phyloP scores from a whole-genome alignment of 1,140 invertebrate genomes.

The Drosophila bifasciata region DNA sequence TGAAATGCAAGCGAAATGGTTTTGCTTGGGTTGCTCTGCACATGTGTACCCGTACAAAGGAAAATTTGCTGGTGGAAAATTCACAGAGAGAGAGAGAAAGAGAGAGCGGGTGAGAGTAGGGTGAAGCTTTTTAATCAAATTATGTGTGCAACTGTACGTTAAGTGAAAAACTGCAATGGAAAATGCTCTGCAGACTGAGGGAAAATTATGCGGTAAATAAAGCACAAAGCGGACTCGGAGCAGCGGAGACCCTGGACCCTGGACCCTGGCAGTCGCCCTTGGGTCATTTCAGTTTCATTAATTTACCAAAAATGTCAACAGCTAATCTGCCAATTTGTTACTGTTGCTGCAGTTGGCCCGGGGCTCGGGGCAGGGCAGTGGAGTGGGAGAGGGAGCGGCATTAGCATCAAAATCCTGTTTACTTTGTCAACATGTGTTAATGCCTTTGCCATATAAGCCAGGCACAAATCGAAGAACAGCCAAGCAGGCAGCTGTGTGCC shows the following conservation, averaged over 20 bases:
- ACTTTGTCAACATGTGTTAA: constrained; percentile 82
- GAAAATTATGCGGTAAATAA: constrained; percentile 76
- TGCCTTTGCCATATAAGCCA: constrained; percentile 60
- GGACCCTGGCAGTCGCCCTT: constrained; percentile 42
- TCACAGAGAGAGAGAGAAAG: constrained; percentile 12
- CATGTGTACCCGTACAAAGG: constrained; percentile 51
- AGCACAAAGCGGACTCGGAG: constrained; percentile 18
- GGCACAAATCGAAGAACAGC: constrained; percentile 63
- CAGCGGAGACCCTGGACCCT: no score
- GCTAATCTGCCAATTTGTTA: constrained; percentile 81
- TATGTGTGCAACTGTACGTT: constrained; percentile 76
- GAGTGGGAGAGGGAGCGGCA: constrained; percentile 11
- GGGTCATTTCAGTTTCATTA: constrained; percentile 73
- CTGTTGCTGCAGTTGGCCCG: constrained; percentile 40
- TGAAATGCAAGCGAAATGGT: constrained; percentile 68
- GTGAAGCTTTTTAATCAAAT: constrained; percentile 75
- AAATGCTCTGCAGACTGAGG: constrained; percentile 25
- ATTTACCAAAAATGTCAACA: constrained; percentile 80
- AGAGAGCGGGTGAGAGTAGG: neutral
- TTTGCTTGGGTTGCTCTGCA: constrained; percentile 52
- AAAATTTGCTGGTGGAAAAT: constrained; percentile 55
- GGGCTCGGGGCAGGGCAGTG: constrained; percentile 20
- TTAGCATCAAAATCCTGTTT: constrained; percentile 79
- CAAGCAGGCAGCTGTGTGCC: constrained; percentile 49
- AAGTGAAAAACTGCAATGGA: constrained; percentile 61